Evolutionary conservation across 2,113 vertebrate species (phyloP), one percentile per base, ranked within the genome.

Genomic region (Zeus faber): DNA sequence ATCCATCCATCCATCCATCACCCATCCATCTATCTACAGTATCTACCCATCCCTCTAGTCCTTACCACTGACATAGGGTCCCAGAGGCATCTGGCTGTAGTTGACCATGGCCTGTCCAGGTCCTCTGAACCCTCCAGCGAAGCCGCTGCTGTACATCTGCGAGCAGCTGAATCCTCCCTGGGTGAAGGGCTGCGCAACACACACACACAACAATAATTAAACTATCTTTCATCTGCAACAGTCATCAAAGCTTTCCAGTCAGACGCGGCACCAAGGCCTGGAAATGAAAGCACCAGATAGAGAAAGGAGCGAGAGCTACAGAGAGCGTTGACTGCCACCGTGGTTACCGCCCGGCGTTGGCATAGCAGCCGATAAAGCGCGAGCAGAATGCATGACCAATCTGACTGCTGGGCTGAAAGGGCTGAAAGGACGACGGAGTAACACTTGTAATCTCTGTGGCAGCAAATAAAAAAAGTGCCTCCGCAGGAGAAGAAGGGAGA

Each of bases 51-150:
- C 13, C 4, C 8, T 1, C 20, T 8, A 3, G 16, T 48, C 17
- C 92, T 84, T 88, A 98, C 97, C 94, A 0, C 95, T 96, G 86
- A 98, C 93, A 0, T 98, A 99, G 1, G 97, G 97, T 52, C 97
- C 97, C 67, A 97, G 88, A 57, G 97, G 97, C 97, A 99, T 99
- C 92, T 99, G 97, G 59, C 92, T 99, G 89, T 98, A 99, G 89
- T 98, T 99, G 74, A 99, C 92, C 80, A 98, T 92, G 53, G 92
- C 89, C 6, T 94, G 93, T 0, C 92, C 94, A 0, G 93, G 92
- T 33, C 93, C 93, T 68, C 94, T 89, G 88, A 96, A 96, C 14
- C 89, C 93, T 6, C 91, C 89, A 40, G 91, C 94, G 2, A 97
- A 98, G 75, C 78, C 89, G 84, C 79, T 91, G 88, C 83, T 91